phyloP scores from a whole-genome alignment of 2,797 vertebrate genomes.

The Hydrophis major region DNA sequence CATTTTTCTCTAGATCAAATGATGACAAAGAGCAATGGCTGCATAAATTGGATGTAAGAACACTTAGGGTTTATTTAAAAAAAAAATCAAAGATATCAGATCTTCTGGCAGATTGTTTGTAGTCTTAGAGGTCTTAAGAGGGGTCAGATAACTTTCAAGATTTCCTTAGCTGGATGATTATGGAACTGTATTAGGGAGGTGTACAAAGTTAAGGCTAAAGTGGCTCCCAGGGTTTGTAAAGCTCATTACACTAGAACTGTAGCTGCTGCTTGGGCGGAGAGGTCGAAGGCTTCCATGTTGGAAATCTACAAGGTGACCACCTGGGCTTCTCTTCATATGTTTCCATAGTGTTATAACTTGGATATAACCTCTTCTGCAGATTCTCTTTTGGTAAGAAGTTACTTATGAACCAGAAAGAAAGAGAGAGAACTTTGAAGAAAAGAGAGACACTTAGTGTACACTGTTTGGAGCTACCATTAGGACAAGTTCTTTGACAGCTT shows the following conservation, averaged over 20 bases:
- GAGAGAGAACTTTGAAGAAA: constrained; percentile 75
- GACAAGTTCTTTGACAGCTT: constrained; percentile 78
- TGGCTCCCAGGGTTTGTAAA: constrained; percentile 81
- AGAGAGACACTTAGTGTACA: constrained; percentile 76
- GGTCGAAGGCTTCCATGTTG: constrained; percentile 82
- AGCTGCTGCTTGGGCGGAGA: constrained; percentile 80
- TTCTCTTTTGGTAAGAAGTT: constrained; percentile 79
- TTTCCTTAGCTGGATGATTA: constrained; percentile 80
- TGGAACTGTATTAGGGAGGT: constrained; percentile 80
- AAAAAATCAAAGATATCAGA: constrained; percentile 82
- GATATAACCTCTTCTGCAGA: constrained; percentile 80
- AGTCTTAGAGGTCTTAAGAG: constrained; percentile 83
- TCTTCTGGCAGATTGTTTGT: constrained; percentile 83
- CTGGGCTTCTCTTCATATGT: constrained; percentile 81
- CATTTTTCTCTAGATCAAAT: constrained; percentile 76
- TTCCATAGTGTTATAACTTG: constrained; percentile 80
- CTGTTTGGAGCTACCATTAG: constrained; percentile 78
- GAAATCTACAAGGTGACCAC: constrained; percentile 83
- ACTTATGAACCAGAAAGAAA: constrained; percentile 75
- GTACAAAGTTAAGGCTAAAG: constrained; percentile 82
- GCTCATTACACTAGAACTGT: constrained; percentile 81
- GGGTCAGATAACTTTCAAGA: constrained; percentile 81
- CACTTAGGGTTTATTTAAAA: constrained; percentile 80
- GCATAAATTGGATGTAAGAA: constrained; percentile 81
- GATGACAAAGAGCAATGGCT: constrained; percentile 79